A percentile compares a stretch with the other conserved stretches of the same genome.
Conservation (phyloP, 2,888 invertebrate genomes). For the Drosophila paramelanica region DNA sequence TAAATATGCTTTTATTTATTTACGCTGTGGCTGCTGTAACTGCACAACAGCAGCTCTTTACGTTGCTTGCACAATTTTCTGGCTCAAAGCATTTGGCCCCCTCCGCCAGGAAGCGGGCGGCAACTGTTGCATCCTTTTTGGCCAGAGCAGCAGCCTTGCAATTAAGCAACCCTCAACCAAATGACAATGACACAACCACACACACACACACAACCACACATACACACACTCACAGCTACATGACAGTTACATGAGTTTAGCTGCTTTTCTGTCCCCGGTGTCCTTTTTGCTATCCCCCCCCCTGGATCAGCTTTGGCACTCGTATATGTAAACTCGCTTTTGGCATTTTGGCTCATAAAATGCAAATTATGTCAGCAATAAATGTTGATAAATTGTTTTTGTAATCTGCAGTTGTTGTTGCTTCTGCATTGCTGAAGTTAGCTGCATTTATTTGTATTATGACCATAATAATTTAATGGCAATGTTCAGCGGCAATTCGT, state of each 20-base stretch:
- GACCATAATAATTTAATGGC: slow-evolving; percentile 1
- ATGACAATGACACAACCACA: slow-evolving; percentile 64
- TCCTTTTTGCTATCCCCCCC: not conserved
- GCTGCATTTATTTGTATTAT: slow-evolving; percentile 11
- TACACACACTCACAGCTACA: slow-evolving; percentile 6
- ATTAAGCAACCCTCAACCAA: slow-evolving; percentile 80
- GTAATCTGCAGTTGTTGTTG: slow-evolving; percentile 6
- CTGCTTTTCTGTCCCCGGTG: not conserved
- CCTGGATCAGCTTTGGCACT: slow-evolving; percentile 7
- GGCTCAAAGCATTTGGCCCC: slow-evolving; percentile 54
- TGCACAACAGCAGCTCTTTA: slow-evolving; percentile 26
- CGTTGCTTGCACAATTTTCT: slow-evolving; percentile 71
- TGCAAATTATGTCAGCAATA: slow-evolving; percentile 70
- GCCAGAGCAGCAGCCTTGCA: slow-evolving; percentile 64
- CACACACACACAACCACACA: not conserved
- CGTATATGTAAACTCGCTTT: slow-evolving; percentile 28
- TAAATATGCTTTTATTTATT: slow-evolving; percentile 76
- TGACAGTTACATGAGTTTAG: slow-evolving; percentile 40
- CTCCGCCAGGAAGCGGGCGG: slow-evolving; percentile 5
- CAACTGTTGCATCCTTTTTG: slow-evolving; percentile 53
- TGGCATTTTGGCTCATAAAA: slow-evolving; percentile 49
- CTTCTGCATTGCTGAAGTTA: slow-evolving; percentile 5
- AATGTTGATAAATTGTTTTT: slow-evolving; percentile 75
- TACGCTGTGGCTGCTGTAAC: slow-evolving; percentile 54
- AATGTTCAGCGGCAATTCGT: not conserved